phyloP scores from a whole-genome alignment of 1,140 invertebrate species.

The Acromyrmex heyeri region DNA sequence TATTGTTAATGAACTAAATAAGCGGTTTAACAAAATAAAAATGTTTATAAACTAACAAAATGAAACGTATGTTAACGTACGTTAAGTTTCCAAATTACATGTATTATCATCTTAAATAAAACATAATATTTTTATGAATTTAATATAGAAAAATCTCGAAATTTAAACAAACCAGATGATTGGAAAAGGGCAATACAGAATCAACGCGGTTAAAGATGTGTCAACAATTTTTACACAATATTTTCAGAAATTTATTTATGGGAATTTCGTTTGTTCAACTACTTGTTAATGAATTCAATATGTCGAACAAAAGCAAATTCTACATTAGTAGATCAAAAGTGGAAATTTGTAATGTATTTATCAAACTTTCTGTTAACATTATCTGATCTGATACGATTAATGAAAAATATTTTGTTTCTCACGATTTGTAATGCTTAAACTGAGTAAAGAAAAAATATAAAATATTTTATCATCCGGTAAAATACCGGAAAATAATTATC shows the following conservation, averaged over 20 bases:
- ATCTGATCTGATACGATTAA: neutral
- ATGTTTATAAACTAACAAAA: no score
- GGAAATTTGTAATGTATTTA: neutral
- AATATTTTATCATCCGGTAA: neutral
- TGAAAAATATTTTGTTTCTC: neutral
- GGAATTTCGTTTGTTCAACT: neutral
- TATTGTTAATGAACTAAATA: no score
- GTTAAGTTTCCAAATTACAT: no score
- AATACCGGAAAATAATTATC: conserved; percentile 5
- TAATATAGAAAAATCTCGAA: no score
- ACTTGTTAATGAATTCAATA: neutral
- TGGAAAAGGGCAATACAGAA: no score
- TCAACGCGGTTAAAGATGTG: no score
- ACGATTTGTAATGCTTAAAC: neutral
- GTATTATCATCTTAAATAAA: no score
- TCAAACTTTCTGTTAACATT: neutral
- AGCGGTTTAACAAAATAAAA: no score
- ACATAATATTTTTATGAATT: no score
- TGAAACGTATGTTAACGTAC: no score
- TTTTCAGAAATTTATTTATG: neutral
- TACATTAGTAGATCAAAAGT: neutral
- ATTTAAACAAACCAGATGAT: no score
- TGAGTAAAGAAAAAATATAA: neutral
- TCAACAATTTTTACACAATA: neutral
- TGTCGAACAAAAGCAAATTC: neutral